Percentiles rank a stretch among this genome's conserved stretches.
phyloP scores from a whole-genome alignment of 1,140 invertebrate genomes.

The Hylaeus volcanicus region DNA sequence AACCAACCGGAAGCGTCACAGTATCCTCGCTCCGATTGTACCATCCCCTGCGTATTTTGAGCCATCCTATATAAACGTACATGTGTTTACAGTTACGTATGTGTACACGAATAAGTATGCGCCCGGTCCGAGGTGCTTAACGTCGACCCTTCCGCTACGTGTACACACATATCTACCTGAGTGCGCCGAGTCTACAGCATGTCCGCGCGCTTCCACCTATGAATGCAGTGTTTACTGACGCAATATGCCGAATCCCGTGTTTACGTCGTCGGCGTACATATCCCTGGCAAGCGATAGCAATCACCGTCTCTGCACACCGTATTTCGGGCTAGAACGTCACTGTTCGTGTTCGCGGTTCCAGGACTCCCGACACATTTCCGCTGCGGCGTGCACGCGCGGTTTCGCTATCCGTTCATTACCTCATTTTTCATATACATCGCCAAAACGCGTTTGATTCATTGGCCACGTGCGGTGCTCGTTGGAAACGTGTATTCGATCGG shows the following conservation, averaged over 20 bases:
- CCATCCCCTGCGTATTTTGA: not conserved
- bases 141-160: conserved; percentile 23
- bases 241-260: conserved; percentile 64
- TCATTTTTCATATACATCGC: no score
- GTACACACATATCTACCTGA: conserved; percentile 6
- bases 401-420: no score
- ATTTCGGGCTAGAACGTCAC: conserved; percentile 30
- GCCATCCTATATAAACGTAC: not conserved
- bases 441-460: no score
- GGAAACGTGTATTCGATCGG: no score
- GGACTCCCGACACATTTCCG: not conserved
- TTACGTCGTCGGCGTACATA: conserved; percentile 59
- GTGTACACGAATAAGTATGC: conserved; percentile 42
- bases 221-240: conserved; percentile 60
- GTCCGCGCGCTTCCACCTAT: conserved; percentile 52
- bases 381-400: no score
- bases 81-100: not conserved
- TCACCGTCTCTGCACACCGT: conserved; percentile 54
- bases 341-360: conserved; percentile 6
- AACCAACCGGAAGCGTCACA: no score
- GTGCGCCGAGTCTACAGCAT: conserved; percentile 8
- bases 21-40: no score
- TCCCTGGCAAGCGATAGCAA: conserved; percentile 57
- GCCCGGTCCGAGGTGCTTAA: conserved; percentile 47
- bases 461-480: no score